A percentile compares a stretch with the other conserved stretches of the same genome.
Conservation (phyloP, 2,797 vertebrate genomes). For the Coregonus sp. region DNA sequence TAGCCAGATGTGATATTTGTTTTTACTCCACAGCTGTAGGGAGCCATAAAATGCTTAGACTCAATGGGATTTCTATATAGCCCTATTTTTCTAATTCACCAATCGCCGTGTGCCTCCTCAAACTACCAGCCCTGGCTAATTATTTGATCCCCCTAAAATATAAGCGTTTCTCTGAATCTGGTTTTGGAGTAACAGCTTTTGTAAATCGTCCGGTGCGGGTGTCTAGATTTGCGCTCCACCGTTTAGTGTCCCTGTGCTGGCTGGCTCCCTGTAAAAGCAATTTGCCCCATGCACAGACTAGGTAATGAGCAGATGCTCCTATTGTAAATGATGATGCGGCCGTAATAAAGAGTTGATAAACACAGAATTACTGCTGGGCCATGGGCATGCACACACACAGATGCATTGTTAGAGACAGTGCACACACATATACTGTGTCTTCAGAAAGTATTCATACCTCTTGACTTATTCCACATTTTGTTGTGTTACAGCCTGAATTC, state of each 20-base stretch:
- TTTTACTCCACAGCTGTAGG: conserved; percentile 72
- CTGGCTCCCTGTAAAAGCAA: conserved; percentile 84
- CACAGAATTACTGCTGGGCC: conserved; percentile 81
- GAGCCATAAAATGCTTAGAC: conserved; percentile 54
- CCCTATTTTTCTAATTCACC: conserved; percentile 70
- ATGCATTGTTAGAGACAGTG: too few species aligned
- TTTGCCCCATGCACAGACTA: conserved; percentile 83
- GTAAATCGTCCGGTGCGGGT: conserved; percentile 71
- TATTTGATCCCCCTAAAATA: conserved; percentile 80
- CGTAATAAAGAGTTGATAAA: conserved; percentile 87
- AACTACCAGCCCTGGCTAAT: conserved; percentile 70
- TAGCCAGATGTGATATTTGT: conserved; percentile 79
- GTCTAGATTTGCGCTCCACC: conserved; percentile 74
- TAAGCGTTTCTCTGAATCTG: conserved; percentile 65
- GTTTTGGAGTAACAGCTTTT: conserved; percentile 71
- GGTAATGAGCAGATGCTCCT: conserved; percentile 86
- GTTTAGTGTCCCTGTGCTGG: conserved; percentile 69
- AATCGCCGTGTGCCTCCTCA: conserved; percentile 60
- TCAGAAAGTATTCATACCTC: too few species aligned
- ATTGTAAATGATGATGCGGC: conserved; percentile 85
- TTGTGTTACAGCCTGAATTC: too few species aligned
- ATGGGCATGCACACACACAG: conserved; percentile 47
- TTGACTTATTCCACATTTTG: too few species aligned
- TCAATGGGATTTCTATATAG: conserved; percentile 65
- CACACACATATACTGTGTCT: background rate